phyloP scores from a whole-genome alignment of 1,140 invertebrate species.

The Eumeta japonica region DNA sequence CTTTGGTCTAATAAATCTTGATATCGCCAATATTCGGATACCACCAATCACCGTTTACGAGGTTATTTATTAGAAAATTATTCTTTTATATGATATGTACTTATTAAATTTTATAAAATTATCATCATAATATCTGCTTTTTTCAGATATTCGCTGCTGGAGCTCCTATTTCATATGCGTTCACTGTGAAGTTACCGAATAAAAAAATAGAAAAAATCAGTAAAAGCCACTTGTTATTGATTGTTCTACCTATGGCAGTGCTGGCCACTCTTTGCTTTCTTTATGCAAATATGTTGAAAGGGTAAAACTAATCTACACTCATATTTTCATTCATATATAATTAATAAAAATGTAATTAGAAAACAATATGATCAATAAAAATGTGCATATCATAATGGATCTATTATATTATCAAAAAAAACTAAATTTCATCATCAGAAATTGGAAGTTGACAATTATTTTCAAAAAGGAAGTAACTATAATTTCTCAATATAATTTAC shows the following conservation, averaged over 20 bases:
- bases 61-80: too few relatives aligned
- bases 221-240: constrained; percentile 36
- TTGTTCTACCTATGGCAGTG: constrained; percentile 33
- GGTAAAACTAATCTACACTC: too few relatives aligned
- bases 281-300: constrained; percentile 47
- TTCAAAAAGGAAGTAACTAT: too few relatives aligned
- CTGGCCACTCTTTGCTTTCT: constrained; percentile 41
- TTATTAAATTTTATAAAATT: background rate
- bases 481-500: too few relatives aligned
- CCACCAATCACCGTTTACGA: constrained; percentile 42
- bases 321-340: too few relatives aligned
- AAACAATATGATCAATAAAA: too few relatives aligned
- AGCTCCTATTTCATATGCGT: constrained; percentile 43
- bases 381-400: too few relatives aligned
- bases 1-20: constrained; percentile 44
- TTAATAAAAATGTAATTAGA: too few relatives aligned
- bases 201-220: constrained; percentile 25
- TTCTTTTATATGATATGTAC: background rate
- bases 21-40: constrained; percentile 44
- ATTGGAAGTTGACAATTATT: too few relatives aligned
- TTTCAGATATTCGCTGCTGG: constrained; percentile 46
- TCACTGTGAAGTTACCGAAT: constrained; percentile 34
- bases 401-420: too few relatives aligned
- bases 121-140: background rate
- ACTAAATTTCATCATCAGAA: too few relatives aligned